Conservation (phyloP, 1,140 invertebrate genomes). For the Leptopilina boulardi region DNA sequence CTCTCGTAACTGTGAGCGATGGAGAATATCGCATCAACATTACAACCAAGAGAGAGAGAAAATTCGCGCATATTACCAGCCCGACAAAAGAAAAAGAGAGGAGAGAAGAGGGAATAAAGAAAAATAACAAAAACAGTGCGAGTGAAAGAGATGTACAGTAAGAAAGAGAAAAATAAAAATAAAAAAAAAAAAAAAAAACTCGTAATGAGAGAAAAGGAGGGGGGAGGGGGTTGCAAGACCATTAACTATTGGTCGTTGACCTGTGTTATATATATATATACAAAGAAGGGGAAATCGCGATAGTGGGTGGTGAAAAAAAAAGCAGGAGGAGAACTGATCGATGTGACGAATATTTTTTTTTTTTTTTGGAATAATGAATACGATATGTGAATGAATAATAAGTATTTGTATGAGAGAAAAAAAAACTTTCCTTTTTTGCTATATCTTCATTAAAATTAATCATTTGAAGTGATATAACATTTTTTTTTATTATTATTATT, state of each 20-base stretch:
- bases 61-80: not conserved
- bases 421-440: no score
- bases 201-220: not conserved
- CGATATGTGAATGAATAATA: slow-evolving; percentile 9
- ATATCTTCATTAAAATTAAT: no score
- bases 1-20: not conserved
- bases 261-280: no score
- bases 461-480: no score
- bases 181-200: not conserved
- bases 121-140: not conserved
- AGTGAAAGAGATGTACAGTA: not conserved
- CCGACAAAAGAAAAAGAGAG: not conserved
- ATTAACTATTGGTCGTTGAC: slow-evolving; percentile 24
- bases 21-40: slow-evolving; percentile 1
- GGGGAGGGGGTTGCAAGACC: not conserved
- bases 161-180: not conserved
- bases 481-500: no score
- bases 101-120: not conserved
- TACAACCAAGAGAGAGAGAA: not conserved
- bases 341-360: not conserved
- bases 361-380: not conserved
- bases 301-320: not conserved
- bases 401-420: no score
- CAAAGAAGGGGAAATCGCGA: not conserved
- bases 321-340: not conserved